A percentile compares a stretch with the other conserved stretches of the same genome.
These are phyloP conservation scores for Netelia melanura DNA, from an alignment of 2,888 invertebrate species.

Conservation along the genomic window DNA sequence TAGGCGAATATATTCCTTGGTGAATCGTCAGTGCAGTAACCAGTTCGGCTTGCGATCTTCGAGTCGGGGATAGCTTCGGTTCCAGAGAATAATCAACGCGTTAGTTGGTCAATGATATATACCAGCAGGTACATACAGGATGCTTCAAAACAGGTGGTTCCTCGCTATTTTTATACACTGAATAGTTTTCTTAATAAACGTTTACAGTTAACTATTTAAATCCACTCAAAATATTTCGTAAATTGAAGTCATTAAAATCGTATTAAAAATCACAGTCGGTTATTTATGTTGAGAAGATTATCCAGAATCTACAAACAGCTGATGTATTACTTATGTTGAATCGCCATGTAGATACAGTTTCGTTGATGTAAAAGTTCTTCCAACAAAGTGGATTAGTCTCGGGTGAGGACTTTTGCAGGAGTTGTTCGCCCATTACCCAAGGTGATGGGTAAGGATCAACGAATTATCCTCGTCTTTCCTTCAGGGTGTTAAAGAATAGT, in stretches of 20 bases:
- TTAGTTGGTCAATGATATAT: conserved; percentile 50
- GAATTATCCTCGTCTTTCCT: not conserved
- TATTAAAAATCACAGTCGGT: too few relatives aligned
- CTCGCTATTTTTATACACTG: too few relatives aligned
- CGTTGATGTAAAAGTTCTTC: conserved; percentile 26
- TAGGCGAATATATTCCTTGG: conserved; percentile 63
- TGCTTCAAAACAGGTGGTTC: too few relatives aligned
- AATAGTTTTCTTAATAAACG: too few relatives aligned
- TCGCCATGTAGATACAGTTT: not conserved
- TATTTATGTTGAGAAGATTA: too few relatives aligned
- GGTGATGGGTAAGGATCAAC: not conserved
- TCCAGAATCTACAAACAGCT: too few relatives aligned
- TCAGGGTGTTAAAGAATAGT: not conserved
- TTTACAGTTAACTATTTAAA: too few relatives aligned
- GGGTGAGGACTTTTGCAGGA: not conserved
- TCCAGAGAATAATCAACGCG: conserved; percentile 44
- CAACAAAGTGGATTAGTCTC: conserved; percentile 16
- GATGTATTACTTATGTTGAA: too few relatives aligned
- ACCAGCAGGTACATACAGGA: not conserved
- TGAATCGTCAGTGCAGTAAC: conserved; percentile 57
- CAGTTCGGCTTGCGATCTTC: conserved; percentile 47
- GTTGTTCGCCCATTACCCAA: conserved; percentile 9
- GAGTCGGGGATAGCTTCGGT: conserved; percentile 30
- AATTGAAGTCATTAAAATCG: too few relatives aligned
- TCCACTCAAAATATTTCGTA: too few relatives aligned